Evolutionary conservation across 2,888 invertebrate species (phyloP).

Genomic region (Esperia sulphurella): DNA sequence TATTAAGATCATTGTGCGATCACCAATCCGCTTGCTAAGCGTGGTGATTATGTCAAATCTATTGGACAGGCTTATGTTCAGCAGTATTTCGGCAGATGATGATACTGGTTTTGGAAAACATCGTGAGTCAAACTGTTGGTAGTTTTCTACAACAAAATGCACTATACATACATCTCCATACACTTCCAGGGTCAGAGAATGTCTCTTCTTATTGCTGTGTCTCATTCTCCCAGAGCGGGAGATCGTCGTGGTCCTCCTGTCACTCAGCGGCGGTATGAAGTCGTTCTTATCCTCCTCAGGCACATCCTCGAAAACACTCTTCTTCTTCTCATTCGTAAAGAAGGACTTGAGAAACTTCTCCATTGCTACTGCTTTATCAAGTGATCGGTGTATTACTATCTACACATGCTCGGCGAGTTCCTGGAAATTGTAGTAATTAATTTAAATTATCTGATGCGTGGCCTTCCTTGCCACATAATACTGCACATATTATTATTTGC

Average conservation of each 20-base stretch:
- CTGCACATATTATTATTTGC: no score
- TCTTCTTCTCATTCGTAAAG: conserved; percentile 53
- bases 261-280: conserved; percentile 40
- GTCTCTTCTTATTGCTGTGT: conserved; percentile 75
- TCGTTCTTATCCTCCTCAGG: conserved; percentile 41
- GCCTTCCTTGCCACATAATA: no score
- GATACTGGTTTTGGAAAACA: no score
- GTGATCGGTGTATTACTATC: conserved; percentile 1
- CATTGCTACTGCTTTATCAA: conserved; percentile 32
- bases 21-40: no score
- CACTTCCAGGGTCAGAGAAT: conserved; percentile 70
- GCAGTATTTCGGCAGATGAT: no score
- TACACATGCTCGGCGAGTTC: background rate
- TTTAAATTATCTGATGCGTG: background rate
- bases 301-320: conserved; percentile 32
- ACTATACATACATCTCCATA: conserved; percentile 68
- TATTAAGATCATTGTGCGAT: no score
- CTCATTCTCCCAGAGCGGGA: conserved; percentile 80
- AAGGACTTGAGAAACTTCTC: conserved; percentile 67
- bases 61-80: no score
- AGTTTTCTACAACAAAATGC: background rate
- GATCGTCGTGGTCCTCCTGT: conserved; percentile 71
- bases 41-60: no score
- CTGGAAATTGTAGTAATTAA: background rate
- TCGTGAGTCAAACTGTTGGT: no score